A percentile compares a stretch with the other conserved stretches of the same genome.
Evolutionary conservation across 2,113 vertebrate species (phyloP).

Genomic region (Octodon degus): DNA sequence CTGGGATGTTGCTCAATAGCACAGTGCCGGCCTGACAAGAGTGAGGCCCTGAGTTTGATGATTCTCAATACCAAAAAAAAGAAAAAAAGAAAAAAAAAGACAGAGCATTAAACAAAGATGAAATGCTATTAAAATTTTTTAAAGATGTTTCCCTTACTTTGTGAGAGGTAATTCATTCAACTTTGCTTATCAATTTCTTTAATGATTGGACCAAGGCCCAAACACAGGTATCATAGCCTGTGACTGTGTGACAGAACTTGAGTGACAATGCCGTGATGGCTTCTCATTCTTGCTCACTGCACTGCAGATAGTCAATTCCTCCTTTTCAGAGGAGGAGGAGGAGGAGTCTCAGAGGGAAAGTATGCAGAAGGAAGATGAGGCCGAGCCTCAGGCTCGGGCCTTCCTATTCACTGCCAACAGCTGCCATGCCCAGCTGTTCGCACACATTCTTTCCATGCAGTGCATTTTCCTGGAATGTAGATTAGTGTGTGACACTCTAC

Average conservation of each 20-base stretch:
- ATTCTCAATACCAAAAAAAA: not conserved
- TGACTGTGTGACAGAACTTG: slow-evolving; percentile 4
- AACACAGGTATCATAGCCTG: not conserved
- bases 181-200: slow-evolving; percentile 34
- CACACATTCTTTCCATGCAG: slow-evolving; percentile 52
- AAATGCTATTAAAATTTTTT: too few species aligned
- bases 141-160: not conserved
- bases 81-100: not conserved
- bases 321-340: not conserved
- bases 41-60: not conserved
- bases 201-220: not conserved
- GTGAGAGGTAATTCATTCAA: slow-evolving; percentile 32
- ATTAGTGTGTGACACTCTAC: not conserved
- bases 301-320: not conserved
- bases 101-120: not conserved
- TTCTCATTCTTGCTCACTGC: slow-evolving; percentile 35
- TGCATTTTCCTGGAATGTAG: slow-evolving; percentile 63
- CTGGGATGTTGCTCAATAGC: too few species aligned
- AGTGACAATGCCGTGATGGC: not conserved
- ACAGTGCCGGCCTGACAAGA: not conserved
- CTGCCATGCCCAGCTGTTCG: slow-evolving; percentile 69
- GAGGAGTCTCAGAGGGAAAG: not conserved
- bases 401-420: slow-evolving; percentile 53
- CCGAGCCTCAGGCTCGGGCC: slow-evolving; percentile 16
- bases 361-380: not conserved